Evolutionary conservation across 2,113 vertebrate genomes (phyloP).

Genomic region (Tachycineta bicolor): DNA sequence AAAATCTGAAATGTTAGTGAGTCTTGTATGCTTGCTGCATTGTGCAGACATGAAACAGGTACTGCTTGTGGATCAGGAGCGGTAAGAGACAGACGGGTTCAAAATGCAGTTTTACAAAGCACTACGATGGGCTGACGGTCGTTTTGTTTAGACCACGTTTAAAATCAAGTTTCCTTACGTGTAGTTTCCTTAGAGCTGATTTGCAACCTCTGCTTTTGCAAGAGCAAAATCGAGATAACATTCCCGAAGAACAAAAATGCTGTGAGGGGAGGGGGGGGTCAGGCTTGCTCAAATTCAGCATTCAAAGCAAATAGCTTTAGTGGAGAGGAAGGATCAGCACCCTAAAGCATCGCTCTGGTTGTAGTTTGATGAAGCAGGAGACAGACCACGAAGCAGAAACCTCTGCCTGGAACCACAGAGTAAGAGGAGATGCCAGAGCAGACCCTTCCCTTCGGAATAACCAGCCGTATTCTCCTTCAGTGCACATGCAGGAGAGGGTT

Average conservation of each 20-base stretch:
- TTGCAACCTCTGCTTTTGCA: conserved; percentile 20
- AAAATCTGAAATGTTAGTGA: conserved; percentile 59
- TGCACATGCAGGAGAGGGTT: not conserved
- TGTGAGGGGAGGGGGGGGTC: not conserved
- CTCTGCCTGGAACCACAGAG: not conserved
- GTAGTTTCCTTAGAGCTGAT: not conserved
- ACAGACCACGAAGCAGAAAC: not conserved
- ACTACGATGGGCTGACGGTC: not conserved
- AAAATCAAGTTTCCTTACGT: not conserved
- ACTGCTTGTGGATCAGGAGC: not conserved
- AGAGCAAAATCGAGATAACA: not conserved
- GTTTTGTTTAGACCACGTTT: conserved; percentile 1
- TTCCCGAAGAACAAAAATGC: not conserved
- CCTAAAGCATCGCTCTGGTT: not conserved
- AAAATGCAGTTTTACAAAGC: conserved; percentile 32
- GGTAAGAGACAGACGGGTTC: conserved; percentile 28
- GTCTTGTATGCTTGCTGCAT: conserved; percentile 65
- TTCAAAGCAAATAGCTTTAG: not conserved
- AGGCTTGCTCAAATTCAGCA: not conserved
- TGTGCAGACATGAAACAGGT: conserved; percentile 55
- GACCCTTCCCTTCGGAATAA: not conserved
- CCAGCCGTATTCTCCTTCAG: not conserved
- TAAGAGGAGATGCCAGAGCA: not conserved
- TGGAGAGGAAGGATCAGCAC: not conserved
- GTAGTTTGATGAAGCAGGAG: not conserved